Percentiles rank a stretch among this genome's conserved stretches.
Conservation (phyloP, 2,888 invertebrate species). For the Drosophila recens region DNA sequence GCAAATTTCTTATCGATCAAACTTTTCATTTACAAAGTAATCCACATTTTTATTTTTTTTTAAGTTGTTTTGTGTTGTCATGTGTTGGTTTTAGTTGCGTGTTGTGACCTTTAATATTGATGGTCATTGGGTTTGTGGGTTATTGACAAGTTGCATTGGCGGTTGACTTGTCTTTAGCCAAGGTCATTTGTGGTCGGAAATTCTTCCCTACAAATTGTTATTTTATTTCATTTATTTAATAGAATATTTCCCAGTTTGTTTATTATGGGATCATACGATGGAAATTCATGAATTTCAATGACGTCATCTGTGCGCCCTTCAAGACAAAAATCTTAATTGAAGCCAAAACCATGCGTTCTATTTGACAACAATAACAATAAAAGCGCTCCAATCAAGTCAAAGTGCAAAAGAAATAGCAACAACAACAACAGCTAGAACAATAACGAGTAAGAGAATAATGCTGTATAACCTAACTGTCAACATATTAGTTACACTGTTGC, state of each 20-base stretch:
- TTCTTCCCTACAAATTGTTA: not conserved
- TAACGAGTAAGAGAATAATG: not conserved
- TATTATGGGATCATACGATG: not conserved
- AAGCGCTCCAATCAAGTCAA: slow-evolving; percentile 61
- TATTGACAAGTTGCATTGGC: slow-evolving; percentile 67
- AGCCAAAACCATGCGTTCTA: slow-evolving; percentile 24
- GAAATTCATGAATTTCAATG: slow-evolving; percentile 36
- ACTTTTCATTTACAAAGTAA: slow-evolving; percentile 67
- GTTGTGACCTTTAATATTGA: slow-evolving; percentile 57
- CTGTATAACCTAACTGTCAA: slow-evolving; percentile 60
- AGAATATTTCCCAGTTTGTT: not conserved
- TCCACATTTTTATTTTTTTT: slow-evolving; percentile 22
- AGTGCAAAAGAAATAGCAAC: slow-evolving; percentile 49
- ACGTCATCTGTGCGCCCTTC: slow-evolving; percentile 69
- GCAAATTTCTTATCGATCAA: slow-evolving; percentile 79
- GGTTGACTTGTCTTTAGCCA: slow-evolving; percentile 56
- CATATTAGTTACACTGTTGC: slow-evolving; percentile 60
- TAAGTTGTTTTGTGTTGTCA: slow-evolving; percentile 11
- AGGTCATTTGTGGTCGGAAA: slow-evolving; percentile 61
- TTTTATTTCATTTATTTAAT: slow-evolving; percentile 8
- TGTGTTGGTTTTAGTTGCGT: slow-evolving; percentile 54
- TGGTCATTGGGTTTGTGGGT: slow-evolving; percentile 47
- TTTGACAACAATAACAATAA: slow-evolving; percentile 22
- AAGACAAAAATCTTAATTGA: slow-evolving; percentile 42
- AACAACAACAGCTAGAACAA: slow-evolving; percentile 21